phyloP scores from a whole-genome alignment of 2,888 invertebrate genomes.

The Sicus ferrugineus region DNA sequence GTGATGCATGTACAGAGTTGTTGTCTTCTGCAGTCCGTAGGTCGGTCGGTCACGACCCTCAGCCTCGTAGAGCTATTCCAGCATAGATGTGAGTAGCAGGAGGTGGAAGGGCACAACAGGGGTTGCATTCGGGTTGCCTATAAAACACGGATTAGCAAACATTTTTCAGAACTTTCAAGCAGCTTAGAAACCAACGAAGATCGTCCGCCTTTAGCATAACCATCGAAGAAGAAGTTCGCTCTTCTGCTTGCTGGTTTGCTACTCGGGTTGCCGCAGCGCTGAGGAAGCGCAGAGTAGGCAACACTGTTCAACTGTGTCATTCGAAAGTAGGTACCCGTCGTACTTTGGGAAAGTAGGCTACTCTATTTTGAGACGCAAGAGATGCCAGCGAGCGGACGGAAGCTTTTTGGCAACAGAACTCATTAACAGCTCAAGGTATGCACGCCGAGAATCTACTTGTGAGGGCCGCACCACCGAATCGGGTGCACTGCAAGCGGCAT shows the following conservation, averaged over 20 bases:
- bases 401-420: conserved; percentile 23
- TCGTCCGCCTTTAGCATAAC: background rate
- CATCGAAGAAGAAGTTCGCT: background rate
- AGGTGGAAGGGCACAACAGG: no score
- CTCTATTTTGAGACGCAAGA: conserved; percentile 1
- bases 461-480: background rate
- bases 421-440: conserved; percentile 20
- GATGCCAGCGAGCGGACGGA: background rate
- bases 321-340: background rate
- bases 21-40: no score
- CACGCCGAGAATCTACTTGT: background rate
- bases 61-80: no score
- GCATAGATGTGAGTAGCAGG: no score
- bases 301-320: background rate
- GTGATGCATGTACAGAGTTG: no score
- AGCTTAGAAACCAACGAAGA: background rate
- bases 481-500: background rate
- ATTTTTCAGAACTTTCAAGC: background rate
- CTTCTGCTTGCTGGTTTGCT: no score
- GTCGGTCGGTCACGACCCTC: background rate
- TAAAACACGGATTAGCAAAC: conserved; percentile 1
- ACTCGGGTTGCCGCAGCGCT: background rate
- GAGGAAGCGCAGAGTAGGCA: background rate
- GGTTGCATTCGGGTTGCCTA: no score
- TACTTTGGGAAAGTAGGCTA: conserved; percentile 20